Base-by-base conservation (phyloP, 37 sponge, comb jelly and placozoan species). In the Crambe crambe region DNA sequence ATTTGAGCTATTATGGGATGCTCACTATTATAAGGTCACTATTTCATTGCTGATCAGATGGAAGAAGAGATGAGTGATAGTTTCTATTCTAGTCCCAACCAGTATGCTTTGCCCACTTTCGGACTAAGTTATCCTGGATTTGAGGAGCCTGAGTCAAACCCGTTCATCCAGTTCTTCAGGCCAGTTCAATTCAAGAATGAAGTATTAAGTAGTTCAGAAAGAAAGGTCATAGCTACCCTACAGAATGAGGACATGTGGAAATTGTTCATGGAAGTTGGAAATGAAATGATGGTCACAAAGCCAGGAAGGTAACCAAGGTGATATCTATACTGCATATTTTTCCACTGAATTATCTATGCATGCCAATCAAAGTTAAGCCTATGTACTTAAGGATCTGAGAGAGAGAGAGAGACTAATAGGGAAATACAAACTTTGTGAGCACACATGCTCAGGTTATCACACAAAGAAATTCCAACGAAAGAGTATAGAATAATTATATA, bases 261-360 rank as follows among this genome's bases (percentile, higher is more conserved):
- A 27, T 17, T 27, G 5, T 92, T 92, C 78, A 56, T 37, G 23
- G 6, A n/a, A 5, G 82, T 80, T 12, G 89, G 88, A 4, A 92
- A 84, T 74, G 93, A 92, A 41, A 92, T 92, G 93, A 88, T 92
- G 62, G 88, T 92, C 6, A 88, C 93, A 3, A 88, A 87, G 59
- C 64, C 82, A 21, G 93, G 93, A 69, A 72, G 93, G 88, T 88
- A 34, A 77, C 70, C 4, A n/a, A n/a, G n/a, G n/a, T n/a, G n/a
- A n/a, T n/a, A n/a, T n/a, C n/a, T n/a, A n/a, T n/a, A n/a, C n/a
- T n/a, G n/a, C n/a, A n/a, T n/a, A n/a, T n/a, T n/a, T n/a, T n/a
- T n/a, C n/a, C n/a, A n/a, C n/a, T n/a, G n/a, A n/a, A n/a, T n/a
- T n/a, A n/a, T n/a, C n/a, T n/a, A n/a, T n/a, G n/a, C n/a, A n/a